Evolutionary conservation across 37 sponge, comb jelly and placozoan species (phyloP), one percentile per base, ranked within the genome.

Genomic region (Aplysina aerophoba): DNA sequence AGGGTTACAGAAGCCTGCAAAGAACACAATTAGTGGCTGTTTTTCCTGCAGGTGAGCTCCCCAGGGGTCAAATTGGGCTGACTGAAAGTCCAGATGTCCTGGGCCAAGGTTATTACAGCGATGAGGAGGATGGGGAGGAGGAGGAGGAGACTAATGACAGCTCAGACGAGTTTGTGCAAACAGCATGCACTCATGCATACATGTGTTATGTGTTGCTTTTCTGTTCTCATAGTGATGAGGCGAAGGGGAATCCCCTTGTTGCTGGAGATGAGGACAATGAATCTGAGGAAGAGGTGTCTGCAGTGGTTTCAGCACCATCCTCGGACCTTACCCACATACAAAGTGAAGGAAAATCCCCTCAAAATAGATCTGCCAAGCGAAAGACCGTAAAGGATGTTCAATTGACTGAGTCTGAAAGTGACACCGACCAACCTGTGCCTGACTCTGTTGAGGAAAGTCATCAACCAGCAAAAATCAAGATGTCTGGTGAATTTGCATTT

Each of bases 251-350:
- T 81, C 82, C 82, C 34, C 34, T 81, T 19, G 82, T 81, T 17
- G 65, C 82, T 44, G 82, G 27, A 15, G 82, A 81, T 81, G 82
- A 81, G 34, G 82, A 81, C 24, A n/a, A 59, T 2, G 82, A 81
- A 21, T 57, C 65, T 25, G 82, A 81, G 3, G 82, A 81, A 1
- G 53, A 21, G n/a, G 53, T 4, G 41, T 24, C 44, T 24, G 35
- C 71, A 17, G 17, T 35, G 4, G 34, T 16, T 17, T 69, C 71
- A 30, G 27, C 11, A 11, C 28, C 71, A n/a, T 35, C 71, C 34
- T 14, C 12, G 2, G 33, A 1, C 33, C 17, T 6, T 35, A 69
- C 71, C 63, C 63, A 62, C 25, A 44, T 8, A 11, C 25, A 3
- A 62, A 62, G 63, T 62, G 63, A 11, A 44, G 50, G 50, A 8